These are phyloP conservation scores for Dolichallabes microphthalmus DNA, from an alignment of 2,113 vertebrate genomes.

Conservation along the genomic window DNA sequence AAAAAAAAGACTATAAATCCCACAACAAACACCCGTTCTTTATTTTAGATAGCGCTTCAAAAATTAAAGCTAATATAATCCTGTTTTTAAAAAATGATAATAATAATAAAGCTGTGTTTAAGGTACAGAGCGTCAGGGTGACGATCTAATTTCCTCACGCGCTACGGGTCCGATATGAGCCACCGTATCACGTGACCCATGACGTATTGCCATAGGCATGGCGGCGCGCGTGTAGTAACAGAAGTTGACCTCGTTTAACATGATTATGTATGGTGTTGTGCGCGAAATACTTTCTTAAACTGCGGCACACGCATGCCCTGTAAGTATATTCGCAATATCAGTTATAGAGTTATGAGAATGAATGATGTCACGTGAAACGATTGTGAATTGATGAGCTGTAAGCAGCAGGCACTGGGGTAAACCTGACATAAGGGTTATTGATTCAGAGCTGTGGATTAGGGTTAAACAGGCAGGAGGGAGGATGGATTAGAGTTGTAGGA, in stretches of 20 bases:
- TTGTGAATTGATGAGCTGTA: background rate
- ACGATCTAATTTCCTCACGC: background rate
- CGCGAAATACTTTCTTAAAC: background rate
- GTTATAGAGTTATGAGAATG: background rate
- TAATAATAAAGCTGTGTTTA: background rate
- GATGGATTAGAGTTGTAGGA: background rate
- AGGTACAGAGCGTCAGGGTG: background rate
- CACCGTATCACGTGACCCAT: slow-evolving; percentile 5
- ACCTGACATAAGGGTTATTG: background rate
- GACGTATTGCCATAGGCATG: background rate
- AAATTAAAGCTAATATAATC: background rate
- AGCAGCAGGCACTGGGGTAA: background rate
- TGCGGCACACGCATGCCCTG: background rate
- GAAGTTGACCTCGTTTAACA: background rate
- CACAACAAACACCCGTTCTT: background rate
- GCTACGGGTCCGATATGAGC: background rate
- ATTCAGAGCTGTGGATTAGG: background rate
- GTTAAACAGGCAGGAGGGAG: background rate
- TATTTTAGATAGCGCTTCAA: too few relatives aligned
- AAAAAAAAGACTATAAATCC: background rate
- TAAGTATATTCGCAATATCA: background rate
- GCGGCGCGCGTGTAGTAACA: background rate
- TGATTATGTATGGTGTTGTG: background rate
- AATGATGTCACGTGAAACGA: background rate
- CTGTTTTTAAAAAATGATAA: background rate